Conservation (phyloP, 2,888 invertebrate species). For the Synanthedon myopaeformis region DNA sequence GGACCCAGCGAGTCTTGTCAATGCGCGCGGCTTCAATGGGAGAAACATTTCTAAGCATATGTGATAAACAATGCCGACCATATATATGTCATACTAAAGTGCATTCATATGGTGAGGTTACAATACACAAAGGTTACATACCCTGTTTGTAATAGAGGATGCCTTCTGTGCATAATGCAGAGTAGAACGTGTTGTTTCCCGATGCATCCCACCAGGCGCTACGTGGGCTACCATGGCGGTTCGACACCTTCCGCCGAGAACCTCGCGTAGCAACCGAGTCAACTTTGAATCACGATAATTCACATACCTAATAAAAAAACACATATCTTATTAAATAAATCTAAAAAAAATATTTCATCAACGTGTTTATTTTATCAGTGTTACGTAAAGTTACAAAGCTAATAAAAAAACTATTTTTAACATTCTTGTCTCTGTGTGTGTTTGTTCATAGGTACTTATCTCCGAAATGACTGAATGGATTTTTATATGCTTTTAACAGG, state of each 20-base stretch:
- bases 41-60: too few species aligned
- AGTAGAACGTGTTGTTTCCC: constrained; percentile 94
- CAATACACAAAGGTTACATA: constrained; percentile 30
- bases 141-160: constrained; percentile 91
- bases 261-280: constrained; percentile 88
- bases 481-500: too few species aligned
- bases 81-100: too few species aligned
- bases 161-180: constrained; percentile 94
- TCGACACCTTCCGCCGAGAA: constrained; percentile 90
- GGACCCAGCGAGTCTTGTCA: too few species aligned
- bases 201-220: constrained; percentile 82
- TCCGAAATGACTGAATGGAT: background rate
- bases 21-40: too few species aligned
- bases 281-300: constrained; percentile 97
- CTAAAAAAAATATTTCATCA: too few species aligned
- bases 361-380: too few species aligned
- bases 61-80: too few species aligned
- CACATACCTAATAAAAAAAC: constrained; percentile 74
- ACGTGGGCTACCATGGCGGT: constrained; percentile 98
- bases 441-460: background rate
- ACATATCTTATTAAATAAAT: too few species aligned
- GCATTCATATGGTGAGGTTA: background rate
- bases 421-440: background rate
- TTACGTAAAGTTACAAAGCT: too few species aligned
- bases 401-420: too few species aligned